Conservation (phyloP, 2,888 invertebrate species). For the Pimpla rufipes region DNA sequence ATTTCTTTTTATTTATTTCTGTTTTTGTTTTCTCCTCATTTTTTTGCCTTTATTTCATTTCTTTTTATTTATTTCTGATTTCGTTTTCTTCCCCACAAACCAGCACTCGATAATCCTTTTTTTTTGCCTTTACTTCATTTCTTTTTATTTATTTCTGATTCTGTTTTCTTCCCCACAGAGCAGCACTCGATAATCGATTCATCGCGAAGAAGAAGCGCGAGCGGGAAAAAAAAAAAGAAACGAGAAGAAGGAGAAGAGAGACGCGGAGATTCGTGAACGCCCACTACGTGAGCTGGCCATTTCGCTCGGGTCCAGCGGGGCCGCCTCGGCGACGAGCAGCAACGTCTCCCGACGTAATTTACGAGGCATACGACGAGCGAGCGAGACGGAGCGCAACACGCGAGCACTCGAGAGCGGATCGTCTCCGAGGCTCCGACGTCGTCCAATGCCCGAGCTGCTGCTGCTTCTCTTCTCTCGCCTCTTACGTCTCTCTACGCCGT, state of each 20-base stretch:
- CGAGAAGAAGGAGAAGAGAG: not conserved
- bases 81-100: no score
- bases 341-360: constrained; percentile 29
- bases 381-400: constrained; percentile 8
- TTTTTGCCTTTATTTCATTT: no score
- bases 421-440: not conserved
- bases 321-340: constrained; percentile 27
- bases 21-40: no score
- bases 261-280: constrained; percentile 57
- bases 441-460: constrained; percentile 16
- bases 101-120: no score
- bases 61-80: no score
- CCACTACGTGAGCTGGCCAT: constrained; percentile 41
- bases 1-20: no score
- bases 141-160: constrained; percentile 11
- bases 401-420: not conserved
- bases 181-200: constrained; percentile 65
- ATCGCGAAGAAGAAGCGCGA: constrained; percentile 44
- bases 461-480: constrained; percentile 5
- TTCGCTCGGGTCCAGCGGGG: not conserved
- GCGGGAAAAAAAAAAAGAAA: no score
- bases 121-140: no score
- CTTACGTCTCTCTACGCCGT: not conserved
- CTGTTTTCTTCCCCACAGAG: constrained; percentile 8
- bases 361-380: constrained; percentile 11